These are phyloP conservation scores for Meloidogyne floridensis DNA, from an alignment of 1,140 invertebrate species.

Conservation along the genomic window DNA sequence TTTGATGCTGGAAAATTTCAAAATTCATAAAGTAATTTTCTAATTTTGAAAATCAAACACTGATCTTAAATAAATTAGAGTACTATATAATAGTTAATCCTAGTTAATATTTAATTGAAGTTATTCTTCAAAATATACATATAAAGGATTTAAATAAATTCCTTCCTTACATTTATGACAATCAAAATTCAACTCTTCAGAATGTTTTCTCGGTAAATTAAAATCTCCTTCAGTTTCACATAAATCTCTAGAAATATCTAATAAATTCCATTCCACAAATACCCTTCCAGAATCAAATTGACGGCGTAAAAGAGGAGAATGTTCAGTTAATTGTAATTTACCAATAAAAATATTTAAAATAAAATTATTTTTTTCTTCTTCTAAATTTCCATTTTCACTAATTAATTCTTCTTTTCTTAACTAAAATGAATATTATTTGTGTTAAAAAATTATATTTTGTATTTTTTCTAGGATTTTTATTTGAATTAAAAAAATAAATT, in stretches of 20 bases:
- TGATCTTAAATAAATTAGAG: too few relatives aligned
- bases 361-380: slow-evolving; percentile 21
- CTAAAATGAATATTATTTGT: slow-evolving; percentile 1
- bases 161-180: slow-evolving; percentile 36
- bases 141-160: too few relatives aligned
- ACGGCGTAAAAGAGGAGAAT: slow-evolving; percentile 38
- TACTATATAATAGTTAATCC: too few relatives aligned
- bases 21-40: too few relatives aligned
- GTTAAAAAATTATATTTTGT: too few relatives aligned
- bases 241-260: slow-evolving; percentile 49
- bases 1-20: too few relatives aligned
- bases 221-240: slow-evolving; percentile 47
- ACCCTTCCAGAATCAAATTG: slow-evolving; percentile 44
- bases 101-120: too few relatives aligned
- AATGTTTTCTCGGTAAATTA: slow-evolving; percentile 36
- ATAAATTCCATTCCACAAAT: slow-evolving; percentile 57
- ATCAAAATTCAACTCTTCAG: slow-evolving; percentile 43
- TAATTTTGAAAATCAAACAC: too few relatives aligned
- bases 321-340: slow-evolving; percentile 39
- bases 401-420: slow-evolving; percentile 5
- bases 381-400: background rate
- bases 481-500: slow-evolving; percentile 14
- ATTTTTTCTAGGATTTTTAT: background rate
- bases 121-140: too few relatives aligned
- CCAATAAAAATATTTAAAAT: slow-evolving; percentile 33